Evolutionary conservation across 1,140 invertebrate species (phyloP).

Genomic region (Marisa cornuarietis): DNA sequence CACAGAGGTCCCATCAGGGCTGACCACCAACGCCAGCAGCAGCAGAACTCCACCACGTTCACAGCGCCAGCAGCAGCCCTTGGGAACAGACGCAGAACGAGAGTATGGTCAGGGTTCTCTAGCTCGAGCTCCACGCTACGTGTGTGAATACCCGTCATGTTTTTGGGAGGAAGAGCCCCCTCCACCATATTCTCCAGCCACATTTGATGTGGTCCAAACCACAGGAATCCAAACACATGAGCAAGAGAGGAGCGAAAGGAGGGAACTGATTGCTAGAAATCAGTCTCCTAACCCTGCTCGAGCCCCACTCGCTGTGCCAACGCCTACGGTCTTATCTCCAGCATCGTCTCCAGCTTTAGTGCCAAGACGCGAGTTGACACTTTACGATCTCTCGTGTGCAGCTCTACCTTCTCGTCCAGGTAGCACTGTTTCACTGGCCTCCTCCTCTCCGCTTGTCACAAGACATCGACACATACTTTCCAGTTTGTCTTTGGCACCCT

Average conservation of each 20-base stretch:
- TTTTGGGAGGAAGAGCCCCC: slow-evolving; percentile 28
- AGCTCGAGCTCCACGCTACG: slow-evolving; percentile 4
- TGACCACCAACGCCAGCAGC: no score
- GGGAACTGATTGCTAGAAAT: background rate
- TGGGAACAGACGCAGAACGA: background rate
- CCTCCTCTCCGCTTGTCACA: no score
- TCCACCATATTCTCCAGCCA: slow-evolving; percentile 11
- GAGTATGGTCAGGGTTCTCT: no score
- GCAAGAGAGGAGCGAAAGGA: background rate
- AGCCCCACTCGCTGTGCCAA: background rate
- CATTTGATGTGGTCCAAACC: background rate
- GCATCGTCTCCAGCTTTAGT: slow-evolving; percentile 12
- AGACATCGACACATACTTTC: no score
- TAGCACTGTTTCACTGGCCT: no score
- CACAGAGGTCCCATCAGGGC: background rate
- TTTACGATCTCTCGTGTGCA: no score
- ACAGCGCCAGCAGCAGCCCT: background rate
- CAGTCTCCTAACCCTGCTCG: slow-evolving; percentile 2
- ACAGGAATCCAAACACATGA: slow-evolving; percentile 1
- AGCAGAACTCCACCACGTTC: background rate
- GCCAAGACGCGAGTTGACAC: background rate
- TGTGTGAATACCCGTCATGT: slow-evolving; percentile 21
- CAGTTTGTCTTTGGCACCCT: no score
- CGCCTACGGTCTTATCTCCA: slow-evolving; percentile 15
- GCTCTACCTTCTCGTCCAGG: no score